Evolutionary conservation across 2,888 invertebrate species (phyloP).

Genomic region (Tyria jacobaeae): DNA sequence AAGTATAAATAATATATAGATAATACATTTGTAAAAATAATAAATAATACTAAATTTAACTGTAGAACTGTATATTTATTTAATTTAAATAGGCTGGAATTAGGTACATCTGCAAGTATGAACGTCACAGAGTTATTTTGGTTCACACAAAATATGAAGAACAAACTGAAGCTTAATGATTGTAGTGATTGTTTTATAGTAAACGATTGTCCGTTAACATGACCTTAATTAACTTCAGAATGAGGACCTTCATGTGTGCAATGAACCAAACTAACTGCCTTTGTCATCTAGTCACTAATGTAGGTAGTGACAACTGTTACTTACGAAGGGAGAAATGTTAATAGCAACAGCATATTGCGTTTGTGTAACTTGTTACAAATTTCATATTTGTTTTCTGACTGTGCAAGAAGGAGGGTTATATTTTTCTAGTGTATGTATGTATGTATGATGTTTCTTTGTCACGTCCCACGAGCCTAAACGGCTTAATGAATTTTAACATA

Average conservation of each 20-base stretch:
- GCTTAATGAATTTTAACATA: no score
- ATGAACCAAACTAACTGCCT: conserved; percentile 60
- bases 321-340: conserved; percentile 11
- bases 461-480: no score
- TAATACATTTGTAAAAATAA: no score
- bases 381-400: background rate
- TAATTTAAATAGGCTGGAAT: conserved; percentile 18
- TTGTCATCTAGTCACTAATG: conserved; percentile 50
- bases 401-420: background rate
- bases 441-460: no score
- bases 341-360: background rate
- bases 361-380: background rate
- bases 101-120: background rate
- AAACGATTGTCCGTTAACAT: conserved; percentile 52
- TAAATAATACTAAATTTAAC: no score
- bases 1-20: no score
- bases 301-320: conserved; percentile 17
- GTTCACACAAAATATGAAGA: conserved; percentile 24
- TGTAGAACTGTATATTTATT: background rate
- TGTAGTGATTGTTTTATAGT: conserved; percentile 51
- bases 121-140: conserved; percentile 39
- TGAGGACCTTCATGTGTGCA: conserved; percentile 57
- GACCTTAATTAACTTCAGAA: conserved; percentile 60
- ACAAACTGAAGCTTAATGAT: conserved; percentile 29
- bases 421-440: no score